Evolutionary conservation across 1,140 invertebrate species (phyloP), one percentile per base, ranked within the genome.

Genomic region (Temnothorax nylanderi): DNA sequence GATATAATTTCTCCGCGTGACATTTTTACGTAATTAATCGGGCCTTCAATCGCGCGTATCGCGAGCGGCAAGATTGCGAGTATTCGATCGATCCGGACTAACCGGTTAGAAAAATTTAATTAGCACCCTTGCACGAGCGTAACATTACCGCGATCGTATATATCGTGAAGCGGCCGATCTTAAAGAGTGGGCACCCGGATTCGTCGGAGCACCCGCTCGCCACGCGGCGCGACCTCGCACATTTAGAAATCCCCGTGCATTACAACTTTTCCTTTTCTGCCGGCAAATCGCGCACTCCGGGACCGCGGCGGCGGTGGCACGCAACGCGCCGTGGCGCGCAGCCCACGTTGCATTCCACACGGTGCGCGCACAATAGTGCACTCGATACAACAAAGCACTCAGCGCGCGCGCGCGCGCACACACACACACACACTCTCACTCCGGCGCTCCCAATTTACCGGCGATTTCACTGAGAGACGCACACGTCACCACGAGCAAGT

Each of bases 201-300:
- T 67, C 60, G 60, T 13, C 54, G 60, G 44, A 60, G 54, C 51
- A 47, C 26, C 54, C 51, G 80, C 69, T 87, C 71, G 21, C 54
- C 85, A 16, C 56, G n/a, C 56, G 32, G 32, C 32, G 13, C 58
- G 49, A 84, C 89, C 88, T 89, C 65, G 77, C 49, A 21, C 49
- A 75, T 77, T 87, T 84, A 75, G 80, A 89, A 87, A 89, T 54
- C 81, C 65, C 34, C 71, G 51, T 56, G 56, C 58, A 44, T 34
- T 65, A 56, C 47, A 65, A 62, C 41, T 80, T 85, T 78, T 21
- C n/a, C 54, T 81, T 80, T 75, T 87, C 88, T 32, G 72, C 56
- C 51, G 67, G 56, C 56, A 21, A 86, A 89, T 65, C 89, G 78
- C 47, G 64, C 77, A 69, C 77, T 76, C 21, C 56, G 32, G 51